phyloP scores from a whole-genome alignment of 2,888 invertebrate genomes.

The Ommatoiulus sabulosus region DNA sequence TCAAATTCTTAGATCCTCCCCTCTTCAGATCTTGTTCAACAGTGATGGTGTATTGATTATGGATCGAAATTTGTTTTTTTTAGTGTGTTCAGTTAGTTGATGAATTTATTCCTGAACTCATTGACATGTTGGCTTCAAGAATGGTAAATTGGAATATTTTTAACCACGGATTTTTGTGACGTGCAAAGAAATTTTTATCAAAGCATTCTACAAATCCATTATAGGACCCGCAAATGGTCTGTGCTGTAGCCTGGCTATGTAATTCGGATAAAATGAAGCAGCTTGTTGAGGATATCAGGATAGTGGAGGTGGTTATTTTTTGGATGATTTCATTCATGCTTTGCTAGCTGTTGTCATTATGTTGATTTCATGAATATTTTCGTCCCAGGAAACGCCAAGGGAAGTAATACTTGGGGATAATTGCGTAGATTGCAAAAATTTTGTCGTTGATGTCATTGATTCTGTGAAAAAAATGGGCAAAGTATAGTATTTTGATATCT shows the following conservation, averaged over 20 bases:
- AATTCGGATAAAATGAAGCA: conserved; percentile 58
- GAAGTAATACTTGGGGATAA: conserved; percentile 58
- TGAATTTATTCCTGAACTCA: conserved; percentile 86
- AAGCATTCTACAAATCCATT: no score
- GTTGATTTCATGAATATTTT: conserved; percentile 6
- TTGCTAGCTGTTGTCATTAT: background rate
- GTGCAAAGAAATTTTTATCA: background rate
- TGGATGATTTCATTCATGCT: background rate
- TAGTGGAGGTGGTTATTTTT: conserved; percentile 49
- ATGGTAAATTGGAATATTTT: conserved; percentile 71
- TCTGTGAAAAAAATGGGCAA: conserved; percentile 72
- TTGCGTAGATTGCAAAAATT: conserved; percentile 64
- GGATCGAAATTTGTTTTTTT: conserved; percentile 61
- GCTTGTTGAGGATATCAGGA: conserved; percentile 53
- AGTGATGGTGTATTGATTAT: no score
- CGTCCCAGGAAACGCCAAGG: background rate
- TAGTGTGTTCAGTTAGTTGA: conserved; percentile 85
- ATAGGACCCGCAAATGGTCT: conserved; percentile 60
- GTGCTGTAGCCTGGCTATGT: conserved; percentile 59
- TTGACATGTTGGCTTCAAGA: conserved; percentile 87
- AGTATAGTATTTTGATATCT: conserved; percentile 14
- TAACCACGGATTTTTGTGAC: background rate
- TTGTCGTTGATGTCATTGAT: conserved; percentile 63
- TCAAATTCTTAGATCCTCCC: no score
- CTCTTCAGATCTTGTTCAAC: no score